A percentile compares a stretch with the other conserved stretches of the same genome.
Evolutionary conservation across 2,797 vertebrate genomes (phyloP).

Genomic region (Sebastes trivittatus): DNA sequence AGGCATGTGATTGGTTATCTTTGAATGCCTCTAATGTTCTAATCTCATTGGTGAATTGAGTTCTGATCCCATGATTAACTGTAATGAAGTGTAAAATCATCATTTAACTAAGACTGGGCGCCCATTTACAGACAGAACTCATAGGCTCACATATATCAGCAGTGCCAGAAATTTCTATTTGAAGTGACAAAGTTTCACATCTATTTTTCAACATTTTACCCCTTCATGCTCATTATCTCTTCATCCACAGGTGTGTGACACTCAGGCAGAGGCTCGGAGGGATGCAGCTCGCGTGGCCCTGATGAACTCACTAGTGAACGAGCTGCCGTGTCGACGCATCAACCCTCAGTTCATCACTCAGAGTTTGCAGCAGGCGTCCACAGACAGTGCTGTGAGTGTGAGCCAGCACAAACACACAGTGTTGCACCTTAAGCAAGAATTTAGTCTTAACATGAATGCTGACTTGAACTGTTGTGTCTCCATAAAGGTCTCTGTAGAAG

Average conservation of each 20-base stretch:
- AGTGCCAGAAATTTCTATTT: not conserved
- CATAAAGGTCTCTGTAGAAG: constrained; percentile 84
- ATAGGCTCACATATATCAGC: not conserved
- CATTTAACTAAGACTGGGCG: not conserved
- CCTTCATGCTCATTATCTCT: not conserved
- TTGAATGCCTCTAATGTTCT: constrained; percentile 57
- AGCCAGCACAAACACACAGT: not conserved
- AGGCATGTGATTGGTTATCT: constrained; percentile 65
- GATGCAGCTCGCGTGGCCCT: constrained; percentile 92
- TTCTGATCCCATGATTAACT: constrained; percentile 65
- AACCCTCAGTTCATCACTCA: constrained; percentile 87
- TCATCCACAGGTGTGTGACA: constrained; percentile 84
- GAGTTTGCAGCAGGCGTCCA: constrained; percentile 87
- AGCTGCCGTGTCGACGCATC: constrained; percentile 88
- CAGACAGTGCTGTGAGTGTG: constrained; percentile 85
- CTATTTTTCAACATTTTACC: not conserved
- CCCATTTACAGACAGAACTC: not conserved
- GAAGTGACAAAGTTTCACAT: not conserved
- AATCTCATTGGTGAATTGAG: constrained; percentile 58
- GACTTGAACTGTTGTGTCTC: constrained; percentile 32
- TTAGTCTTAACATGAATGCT: not conserved
- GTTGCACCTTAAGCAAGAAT: not conserved
- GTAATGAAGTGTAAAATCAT: constrained; percentile 54
- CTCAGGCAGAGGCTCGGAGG: constrained; percentile 90
- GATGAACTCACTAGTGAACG: constrained; percentile 93